These are phyloP conservation scores for Peromyscus melanophrys DNA, from an alignment of 2,797 vertebrate genomes.

Conservation along the genomic window DNA sequence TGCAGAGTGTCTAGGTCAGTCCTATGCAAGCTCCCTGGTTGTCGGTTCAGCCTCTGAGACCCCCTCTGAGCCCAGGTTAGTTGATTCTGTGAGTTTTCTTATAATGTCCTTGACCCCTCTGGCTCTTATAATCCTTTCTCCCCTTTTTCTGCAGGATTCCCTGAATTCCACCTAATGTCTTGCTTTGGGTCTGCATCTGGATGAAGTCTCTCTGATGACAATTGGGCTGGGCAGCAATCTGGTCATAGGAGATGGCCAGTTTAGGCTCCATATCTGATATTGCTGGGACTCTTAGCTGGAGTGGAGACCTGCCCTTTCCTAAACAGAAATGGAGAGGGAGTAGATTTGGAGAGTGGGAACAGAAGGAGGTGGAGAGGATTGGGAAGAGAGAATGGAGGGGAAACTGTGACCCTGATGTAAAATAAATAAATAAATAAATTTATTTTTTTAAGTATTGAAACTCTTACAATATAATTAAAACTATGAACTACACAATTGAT, in stretches of 20 bases:
- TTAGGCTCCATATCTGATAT: background rate
- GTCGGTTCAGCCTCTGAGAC: background rate
- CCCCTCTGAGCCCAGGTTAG: background rate
- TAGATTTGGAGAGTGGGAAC: background rate
- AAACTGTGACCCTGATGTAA: background rate
- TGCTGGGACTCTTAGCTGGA: background rate
- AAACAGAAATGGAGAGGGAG: background rate
- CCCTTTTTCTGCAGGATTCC: background rate
- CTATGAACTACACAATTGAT: slow-evolving; percentile 35
- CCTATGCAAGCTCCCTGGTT: background rate
- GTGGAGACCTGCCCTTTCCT: background rate
- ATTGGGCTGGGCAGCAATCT: background rate
- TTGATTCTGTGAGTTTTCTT: background rate
- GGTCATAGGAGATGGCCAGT: background rate
- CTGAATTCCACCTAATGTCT: background rate
- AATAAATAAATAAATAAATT: background rate
- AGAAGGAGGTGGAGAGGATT: background rate
- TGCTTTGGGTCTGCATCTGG: background rate
- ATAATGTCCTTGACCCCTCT: background rate
- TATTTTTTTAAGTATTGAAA: background rate
- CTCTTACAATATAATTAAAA: slow-evolving; percentile 51
- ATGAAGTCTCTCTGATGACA: background rate
- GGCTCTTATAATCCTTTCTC: background rate
- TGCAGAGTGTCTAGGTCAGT: background rate
- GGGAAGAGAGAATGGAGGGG: background rate